Base-by-base conservation (phyloP, 2,113 vertebrate genomes). In the Phoxinus phoxinus region DNA sequence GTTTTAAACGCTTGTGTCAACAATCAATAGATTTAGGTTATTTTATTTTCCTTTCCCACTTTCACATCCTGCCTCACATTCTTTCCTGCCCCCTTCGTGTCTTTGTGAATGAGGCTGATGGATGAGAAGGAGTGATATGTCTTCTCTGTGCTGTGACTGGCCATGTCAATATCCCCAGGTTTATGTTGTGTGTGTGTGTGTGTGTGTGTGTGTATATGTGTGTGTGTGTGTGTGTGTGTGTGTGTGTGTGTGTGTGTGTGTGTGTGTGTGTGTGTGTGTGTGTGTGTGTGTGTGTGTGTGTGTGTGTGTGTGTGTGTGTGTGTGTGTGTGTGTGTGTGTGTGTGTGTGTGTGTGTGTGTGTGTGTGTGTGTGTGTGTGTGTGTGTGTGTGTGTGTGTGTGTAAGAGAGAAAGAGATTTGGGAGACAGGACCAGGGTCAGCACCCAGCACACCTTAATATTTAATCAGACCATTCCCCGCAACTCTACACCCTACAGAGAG, bases 11-110 rank as follows among this genome's bases (percentile, higher is more conserved):
- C 44, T 69, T 71, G 3, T 72, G 58, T 77, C 83, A 85, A 73
- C 82, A 71, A 91, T 93, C 90, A 77, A 90, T 92, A 90, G 15
- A 88, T 91, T 71, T 81, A 63, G 81, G 84, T 37, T 85, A 81
- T 81, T 86, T 83, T 88, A 56, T 79, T 89, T 86, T 86, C 75
- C 79, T 74, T 75, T 78, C 59, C 88, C 86, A 89, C 86, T 91
- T 89, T 86, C 84, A 51, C 84, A 67, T 46, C 85, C 63, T 25
- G 67, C 72, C 44, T 73, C 63, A 32, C 51, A 84, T 56, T 4
- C 32, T 79, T 44, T 63, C 77, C 75, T 63, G 15, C 23, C 81
- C 48, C 46, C 72, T 8, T 86, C 37, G 69, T 84, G 63, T 80
- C 61, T 81, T 37, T 74, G 44, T 88, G 58, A 61, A 75, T 86